Base-by-base conservation (phyloP, 2,888 invertebrate species). In the Schrankia costaestrigalis region DNA sequence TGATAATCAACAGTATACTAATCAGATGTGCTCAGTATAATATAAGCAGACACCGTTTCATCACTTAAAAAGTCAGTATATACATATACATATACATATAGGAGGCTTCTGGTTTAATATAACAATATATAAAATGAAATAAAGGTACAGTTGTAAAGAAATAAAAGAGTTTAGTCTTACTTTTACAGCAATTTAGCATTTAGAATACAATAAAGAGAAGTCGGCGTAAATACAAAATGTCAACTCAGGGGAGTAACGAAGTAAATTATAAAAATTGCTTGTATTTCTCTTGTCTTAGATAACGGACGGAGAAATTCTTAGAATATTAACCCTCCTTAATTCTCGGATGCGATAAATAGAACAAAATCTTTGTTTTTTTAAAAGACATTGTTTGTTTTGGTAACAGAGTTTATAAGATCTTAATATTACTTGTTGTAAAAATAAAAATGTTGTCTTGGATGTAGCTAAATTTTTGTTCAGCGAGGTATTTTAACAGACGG, bases 241-340 rank as follows among this genome's bases (percentile, higher is more conserved):
- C 45, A 47, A 51, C 43, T 43, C 40, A 40, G 42, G 35, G 26
- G 35, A 55, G 41, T 44, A 51, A 48, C 38, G 35, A 58, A 51
- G 56, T 48, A 46, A 51, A 51, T 56, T 58, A 55, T 55, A 58
- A 56, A 56, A 55, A 58, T 55, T 40, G 46, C 48, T 55, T 46
- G 43, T 44, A 55, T 59, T 56, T 51, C 40, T 55, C 48, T 56
- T 48, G 30, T 40, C 36, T 46, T 26, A 38, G 46, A 55, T 46
- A 58, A 42, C 17, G 26, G 39, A 30, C 30, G 6, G 12, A 26
- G 8, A 11, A 35, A 43, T 46, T 51, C 51, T 50, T 36, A 33
- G 11, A 39, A 52, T 41, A 48, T 41, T 40, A 51, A 35, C 38
- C 35, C 38, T 28, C 31, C 27, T 36, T 45, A 43, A 50, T 55